Evolutionary conservation across 2,888 invertebrate genomes (phyloP).

Genomic region (Crioceris asparagi): DNA sequence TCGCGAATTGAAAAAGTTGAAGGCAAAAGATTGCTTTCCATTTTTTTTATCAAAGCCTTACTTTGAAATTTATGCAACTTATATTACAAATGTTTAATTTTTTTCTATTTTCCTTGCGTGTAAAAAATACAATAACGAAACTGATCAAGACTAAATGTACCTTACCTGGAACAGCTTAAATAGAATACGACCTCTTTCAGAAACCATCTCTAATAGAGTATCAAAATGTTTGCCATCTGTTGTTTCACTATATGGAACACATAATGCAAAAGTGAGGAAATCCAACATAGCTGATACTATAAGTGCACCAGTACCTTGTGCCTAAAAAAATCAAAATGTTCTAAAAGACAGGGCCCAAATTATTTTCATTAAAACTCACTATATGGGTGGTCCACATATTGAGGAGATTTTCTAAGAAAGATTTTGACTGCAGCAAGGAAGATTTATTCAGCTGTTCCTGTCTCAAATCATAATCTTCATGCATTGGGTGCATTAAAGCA

Average conservation of each 20-base stretch:
- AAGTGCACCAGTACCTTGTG: slow-evolving; percentile 86
- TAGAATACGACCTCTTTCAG: slow-evolving; percentile 78
- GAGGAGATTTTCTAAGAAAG: slow-evolving; percentile 85
- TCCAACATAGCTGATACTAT: slow-evolving; percentile 97
- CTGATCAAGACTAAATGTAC: too few species aligned
- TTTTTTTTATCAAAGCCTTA: too few species aligned
- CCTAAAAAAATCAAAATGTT: slow-evolving; percentile 43
- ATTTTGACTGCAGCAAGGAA: slow-evolving; percentile 79
- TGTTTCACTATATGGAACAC: slow-evolving; percentile 98
- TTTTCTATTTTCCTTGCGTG: too few species aligned
- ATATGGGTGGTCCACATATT: slow-evolving; percentile 94
- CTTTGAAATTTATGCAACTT: too few species aligned
- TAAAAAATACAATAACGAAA: too few species aligned
- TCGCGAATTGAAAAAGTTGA: too few species aligned
- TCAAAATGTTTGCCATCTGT: slow-evolving; percentile 96
- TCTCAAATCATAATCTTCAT: slow-evolving; percentile 88
- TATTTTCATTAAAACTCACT: slow-evolving; percentile 44
- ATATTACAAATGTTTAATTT: too few species aligned
- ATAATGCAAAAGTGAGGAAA: slow-evolving; percentile 93
- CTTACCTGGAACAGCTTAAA: slow-evolving; percentile 82
- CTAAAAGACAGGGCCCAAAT: background rate
- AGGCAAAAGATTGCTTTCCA: too few species aligned
- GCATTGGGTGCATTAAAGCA: slow-evolving; percentile 98
- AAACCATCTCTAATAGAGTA: slow-evolving; percentile 84
- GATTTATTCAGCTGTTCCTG: slow-evolving; percentile 98